Conservation (phyloP, 1,140 invertebrate species). For the Laupala kohalensis region DNA sequence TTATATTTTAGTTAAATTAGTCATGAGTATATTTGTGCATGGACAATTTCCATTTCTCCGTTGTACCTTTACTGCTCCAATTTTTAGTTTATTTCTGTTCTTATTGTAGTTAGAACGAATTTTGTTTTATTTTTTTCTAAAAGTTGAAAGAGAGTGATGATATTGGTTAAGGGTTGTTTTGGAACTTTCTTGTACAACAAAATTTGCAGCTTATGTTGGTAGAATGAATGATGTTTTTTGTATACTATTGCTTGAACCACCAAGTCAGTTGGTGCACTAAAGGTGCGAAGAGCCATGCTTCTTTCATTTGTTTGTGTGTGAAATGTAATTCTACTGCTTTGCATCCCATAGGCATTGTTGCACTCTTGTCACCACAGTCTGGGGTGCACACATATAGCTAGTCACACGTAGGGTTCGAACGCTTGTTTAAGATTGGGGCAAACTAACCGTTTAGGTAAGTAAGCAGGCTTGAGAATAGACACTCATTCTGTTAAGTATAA, state of each 20-base stretch:
- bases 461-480: not conserved
- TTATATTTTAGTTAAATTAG: not conserved
- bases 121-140: not conserved
- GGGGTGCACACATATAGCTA: not conserved
- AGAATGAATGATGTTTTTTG: not conserved
- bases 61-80: not conserved
- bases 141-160: not conserved
- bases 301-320: conserved; percentile 8
- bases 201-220: not conserved
- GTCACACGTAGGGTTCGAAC: not conserved
- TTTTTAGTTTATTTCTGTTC: not conserved
- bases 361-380: not conserved
- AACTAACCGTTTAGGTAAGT: not conserved
- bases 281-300: conserved; percentile 1
- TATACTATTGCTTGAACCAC: not conserved
- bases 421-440: not conserved
- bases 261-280: not conserved
- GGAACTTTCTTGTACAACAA: not conserved
- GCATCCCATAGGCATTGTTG: conserved; percentile 10
- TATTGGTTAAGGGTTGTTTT: not conserved
- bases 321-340: conserved; percentile 12
- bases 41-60: not conserved
- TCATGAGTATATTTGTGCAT: not conserved
- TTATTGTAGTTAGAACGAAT: not conserved
- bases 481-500: not conserved